phyloP scores from a whole-genome alignment of 2,113 vertebrate genomes.

The Nothobranchius furzeri region DNA sequence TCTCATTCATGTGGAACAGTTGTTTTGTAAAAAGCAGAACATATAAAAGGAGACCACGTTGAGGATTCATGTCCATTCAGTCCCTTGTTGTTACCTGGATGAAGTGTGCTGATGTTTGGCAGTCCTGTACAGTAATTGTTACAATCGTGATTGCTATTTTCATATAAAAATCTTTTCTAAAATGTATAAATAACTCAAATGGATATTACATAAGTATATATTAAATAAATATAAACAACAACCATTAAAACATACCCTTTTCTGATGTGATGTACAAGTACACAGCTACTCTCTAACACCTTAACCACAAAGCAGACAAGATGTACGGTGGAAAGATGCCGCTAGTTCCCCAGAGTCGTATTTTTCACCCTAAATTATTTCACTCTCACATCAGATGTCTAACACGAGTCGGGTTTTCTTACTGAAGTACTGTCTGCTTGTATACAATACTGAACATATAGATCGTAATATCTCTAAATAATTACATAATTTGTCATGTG shows the following conservation, averaged over 20 bases:
- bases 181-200: slow-evolving; percentile 71
- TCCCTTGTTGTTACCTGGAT: slow-evolving; percentile 39
- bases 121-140: slow-evolving; percentile 64
- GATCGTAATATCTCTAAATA: slow-evolving; percentile 65
- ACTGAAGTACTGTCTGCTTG: slow-evolving; percentile 50
- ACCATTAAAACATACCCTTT: slow-evolving; percentile 61
- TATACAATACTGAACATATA: slow-evolving; percentile 74
- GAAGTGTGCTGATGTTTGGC: slow-evolving; percentile 37
- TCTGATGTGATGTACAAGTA: slow-evolving; percentile 67
- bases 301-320: slow-evolving; percentile 68
- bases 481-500: slow-evolving; percentile 62
- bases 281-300: slow-evolving; percentile 73
- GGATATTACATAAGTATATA: slow-evolving; percentile 53
- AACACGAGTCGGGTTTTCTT: slow-evolving; percentile 35
- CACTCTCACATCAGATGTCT: slow-evolving; percentile 31
- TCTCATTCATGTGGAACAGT: slow-evolving; percentile 6
- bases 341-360: slow-evolving; percentile 45
- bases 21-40: slow-evolving; percentile 25
- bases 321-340: slow-evolving; percentile 64
- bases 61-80: slow-evolving; percentile 52
- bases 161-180: slow-evolving; percentile 62
- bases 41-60: slow-evolving; percentile 30
- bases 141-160: slow-evolving; percentile 67
- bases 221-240: slow-evolving; percentile 67
- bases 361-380: slow-evolving; percentile 37